These are phyloP conservation scores for Stratiomys singularior DNA, from an alignment of 2,888 invertebrate species.

Conservation along the genomic window DNA sequence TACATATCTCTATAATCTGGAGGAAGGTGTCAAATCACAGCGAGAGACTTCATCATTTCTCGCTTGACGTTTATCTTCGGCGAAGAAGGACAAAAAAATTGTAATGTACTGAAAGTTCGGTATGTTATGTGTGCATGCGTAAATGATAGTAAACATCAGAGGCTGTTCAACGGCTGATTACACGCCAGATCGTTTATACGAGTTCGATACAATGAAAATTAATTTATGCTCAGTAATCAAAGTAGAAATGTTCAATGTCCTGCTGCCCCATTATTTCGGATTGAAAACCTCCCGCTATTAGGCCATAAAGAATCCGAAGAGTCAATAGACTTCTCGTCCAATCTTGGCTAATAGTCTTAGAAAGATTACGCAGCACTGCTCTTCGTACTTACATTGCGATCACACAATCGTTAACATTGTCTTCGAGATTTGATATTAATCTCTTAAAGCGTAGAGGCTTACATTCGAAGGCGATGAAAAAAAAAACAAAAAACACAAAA, in stretches of 20 bases:
- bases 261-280: no score
- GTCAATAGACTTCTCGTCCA: no score
- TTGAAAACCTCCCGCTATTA: no score
- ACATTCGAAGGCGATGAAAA: neutral
- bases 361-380: neutral
- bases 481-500: no score
- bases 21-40: constrained; percentile 44
- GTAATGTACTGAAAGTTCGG: constrained; percentile 5
- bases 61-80: constrained; percentile 30
- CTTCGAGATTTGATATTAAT: constrained; percentile 38
- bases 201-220: no score
- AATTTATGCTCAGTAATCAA: no score
- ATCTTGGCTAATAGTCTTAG: no score
- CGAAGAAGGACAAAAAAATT: neutral
- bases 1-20: constrained; percentile 9
- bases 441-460: constrained; percentile 13
- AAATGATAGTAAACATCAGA: neutral
- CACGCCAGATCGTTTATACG: neutral
- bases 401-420: constrained; percentile 38
- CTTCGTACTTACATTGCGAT: constrained; percentile 28
- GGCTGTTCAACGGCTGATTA: neutral
- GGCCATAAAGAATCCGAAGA: no score
- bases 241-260: no score
- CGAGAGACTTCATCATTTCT: constrained; percentile 42
- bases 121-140: constrained; percentile 15